Evolutionary conservation across 2,113 vertebrate genomes (phyloP).

Genomic region (Tympanuchus pallidicinctus): DNA sequence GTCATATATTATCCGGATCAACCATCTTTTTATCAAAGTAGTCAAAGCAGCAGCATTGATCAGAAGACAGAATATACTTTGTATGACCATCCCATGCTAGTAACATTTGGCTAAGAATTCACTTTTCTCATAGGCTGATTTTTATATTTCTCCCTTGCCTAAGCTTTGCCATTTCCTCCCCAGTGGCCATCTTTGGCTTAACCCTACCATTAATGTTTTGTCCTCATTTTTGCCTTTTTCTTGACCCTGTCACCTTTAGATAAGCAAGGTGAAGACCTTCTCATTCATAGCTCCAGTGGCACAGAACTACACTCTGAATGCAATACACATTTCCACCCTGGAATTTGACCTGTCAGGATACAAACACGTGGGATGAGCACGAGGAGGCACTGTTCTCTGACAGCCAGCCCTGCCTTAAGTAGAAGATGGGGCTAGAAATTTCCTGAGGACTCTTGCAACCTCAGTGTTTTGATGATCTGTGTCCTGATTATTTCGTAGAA

Average conservation of each 20-base stretch:
- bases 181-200: accelerated
- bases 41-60: neutral
- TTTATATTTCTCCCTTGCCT: neutral
- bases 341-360: neutral
- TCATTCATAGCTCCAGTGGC: neutral
- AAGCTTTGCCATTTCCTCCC: neutral
- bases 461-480: neutral
- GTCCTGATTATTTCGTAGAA: neutral
- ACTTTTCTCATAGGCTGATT: neutral
- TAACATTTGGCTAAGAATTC: neutral
- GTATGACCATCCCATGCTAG: accelerated
- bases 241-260: neutral
- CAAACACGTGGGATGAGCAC: neutral
- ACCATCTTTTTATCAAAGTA: neutral
- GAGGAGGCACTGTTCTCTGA: neutral
- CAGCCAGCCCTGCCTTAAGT: neutral
- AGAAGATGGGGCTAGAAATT: neutral
- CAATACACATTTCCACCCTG: neutral
- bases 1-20: neutral
- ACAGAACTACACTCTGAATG: neutral
- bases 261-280: too few relatives aligned
- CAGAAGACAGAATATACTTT: neutral
- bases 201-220: neutral
- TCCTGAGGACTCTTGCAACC: neutral
- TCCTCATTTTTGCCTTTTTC: neutral